Percentiles rank a stretch among this genome's conserved stretches.
Conservation (phyloP, 2,888 invertebrate species). For the Tinea semifulvella region DNA sequence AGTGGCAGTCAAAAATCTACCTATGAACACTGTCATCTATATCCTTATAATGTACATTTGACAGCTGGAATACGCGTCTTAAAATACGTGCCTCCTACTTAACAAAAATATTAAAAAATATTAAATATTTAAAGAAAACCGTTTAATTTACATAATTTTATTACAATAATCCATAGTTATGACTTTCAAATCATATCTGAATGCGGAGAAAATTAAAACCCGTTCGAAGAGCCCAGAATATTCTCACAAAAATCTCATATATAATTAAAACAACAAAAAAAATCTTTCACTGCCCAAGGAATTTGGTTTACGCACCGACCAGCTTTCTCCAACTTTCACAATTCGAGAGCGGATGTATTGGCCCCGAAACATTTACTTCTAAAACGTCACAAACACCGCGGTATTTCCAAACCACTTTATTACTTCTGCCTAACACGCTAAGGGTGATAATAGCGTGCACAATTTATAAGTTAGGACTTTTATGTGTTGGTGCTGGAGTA, state of each 20-base stretch:
- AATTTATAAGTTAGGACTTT: background rate
- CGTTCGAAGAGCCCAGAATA: too few species aligned
- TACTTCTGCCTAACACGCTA: background rate
- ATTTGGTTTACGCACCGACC: slow-evolving; percentile 37
- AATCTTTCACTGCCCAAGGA: slow-evolving; percentile 44
- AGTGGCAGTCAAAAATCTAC: too few species aligned
- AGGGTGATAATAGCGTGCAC: background rate
- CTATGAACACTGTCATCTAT: too few species aligned
- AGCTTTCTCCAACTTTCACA: slow-evolving; percentile 56
- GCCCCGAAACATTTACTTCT: slow-evolving; percentile 29
- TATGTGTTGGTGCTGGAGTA: slow-evolving; percentile 11
- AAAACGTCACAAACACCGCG: slow-evolving; percentile 22
- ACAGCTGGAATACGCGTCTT: too few species aligned
- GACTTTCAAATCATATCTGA: too few species aligned
- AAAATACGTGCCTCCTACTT: too few species aligned
- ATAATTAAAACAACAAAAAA: slow-evolving; percentile 26
- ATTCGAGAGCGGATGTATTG: slow-evolving; percentile 42
- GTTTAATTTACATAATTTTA: too few species aligned
- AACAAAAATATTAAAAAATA: too few species aligned
- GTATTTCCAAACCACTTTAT: slow-evolving; percentile 1
- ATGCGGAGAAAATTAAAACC: too few species aligned
- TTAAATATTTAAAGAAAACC: too few species aligned
- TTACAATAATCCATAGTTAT: too few species aligned
- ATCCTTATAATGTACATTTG: too few species aligned
- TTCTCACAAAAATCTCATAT: background rate